These are phyloP conservation scores for Phengaris alcon DNA, from an alignment of 2,888 invertebrate species.

Conservation along the genomic window DNA sequence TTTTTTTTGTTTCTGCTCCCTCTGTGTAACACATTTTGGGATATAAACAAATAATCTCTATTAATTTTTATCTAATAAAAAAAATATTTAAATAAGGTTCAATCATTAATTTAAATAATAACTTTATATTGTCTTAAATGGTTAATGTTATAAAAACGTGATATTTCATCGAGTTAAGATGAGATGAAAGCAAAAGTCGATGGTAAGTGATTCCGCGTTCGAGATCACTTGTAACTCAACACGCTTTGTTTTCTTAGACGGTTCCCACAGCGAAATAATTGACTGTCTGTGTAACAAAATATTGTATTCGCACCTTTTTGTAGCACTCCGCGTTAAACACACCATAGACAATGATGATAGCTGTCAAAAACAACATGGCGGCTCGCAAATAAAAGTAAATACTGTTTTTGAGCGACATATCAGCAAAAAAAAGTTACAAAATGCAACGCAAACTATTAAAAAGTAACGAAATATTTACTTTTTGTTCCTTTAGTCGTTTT, in stretches of 20 bases:
- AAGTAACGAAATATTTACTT: constrained; percentile 5
- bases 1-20: too few species aligned
- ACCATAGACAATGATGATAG: constrained; percentile 31
- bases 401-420: neutral
- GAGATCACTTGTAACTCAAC: constrained; percentile 70
- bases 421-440: too few species aligned
- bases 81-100: too few species aligned
- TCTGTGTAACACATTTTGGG: too few species aligned
- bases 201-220: constrained; percentile 52
- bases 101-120: neutral
- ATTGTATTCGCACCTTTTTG: constrained; percentile 54
- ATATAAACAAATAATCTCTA: too few species aligned
- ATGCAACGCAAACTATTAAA: neutral
- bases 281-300: constrained; percentile 69
- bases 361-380: constrained; percentile 30
- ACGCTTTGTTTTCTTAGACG: constrained; percentile 75
- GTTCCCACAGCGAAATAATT: constrained; percentile 75
- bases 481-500: constrained; percentile 10
- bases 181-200: constrained; percentile 41
- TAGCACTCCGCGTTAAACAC: constrained; percentile 29
- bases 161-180: constrained; percentile 16
- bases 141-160: constrained; percentile 21
- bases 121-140: constrained; percentile 24
- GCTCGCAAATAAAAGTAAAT: constrained; percentile 5
- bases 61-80: too few species aligned